Evolutionary conservation across 1,140 invertebrate species (phyloP), one percentile per base, ranked within the genome.

Genomic region (Drosophila aff.): DNA sequence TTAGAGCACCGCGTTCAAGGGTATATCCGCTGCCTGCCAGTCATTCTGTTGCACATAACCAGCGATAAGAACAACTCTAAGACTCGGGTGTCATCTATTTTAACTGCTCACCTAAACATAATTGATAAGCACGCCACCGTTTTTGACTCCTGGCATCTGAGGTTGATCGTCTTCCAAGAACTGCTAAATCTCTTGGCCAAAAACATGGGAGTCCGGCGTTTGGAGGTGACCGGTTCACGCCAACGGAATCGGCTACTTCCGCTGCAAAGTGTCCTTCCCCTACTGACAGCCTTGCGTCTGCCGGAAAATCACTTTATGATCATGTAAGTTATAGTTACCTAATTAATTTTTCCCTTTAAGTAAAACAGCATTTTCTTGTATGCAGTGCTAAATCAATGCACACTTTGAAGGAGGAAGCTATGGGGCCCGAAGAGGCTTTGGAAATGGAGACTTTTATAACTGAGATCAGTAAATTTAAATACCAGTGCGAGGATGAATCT

Each of bases 101-200:
- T 82, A 5, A 40, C 38, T 16, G 63, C 60, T 15, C 76, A 86
- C 44, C 13, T 87, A 21, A 11, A n/a, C 0, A 50, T 71, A 13
- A 49, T 83, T 6, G 49, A 66, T 1, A 16, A 10, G 0, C 26
- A 87, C 11, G 58, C 59, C 21, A 57, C 47, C 15, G 36, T 2
- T 3, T 52, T 74, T 13, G 83, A 87, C 16, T 52, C 65, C 2
- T 87, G 84, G 84, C 2, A 71, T 9, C 18, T 87, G 11, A 44
- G 50, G 2, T 44, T 74, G 4, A 28, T 67, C 18, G 41, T 80
- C 9, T 89, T 77, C 47, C 66, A 41, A 18, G 33, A 55, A 4
- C 31, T 68, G 4, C 64, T 86, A 1, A 26, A 73, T 26, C 23
- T 76, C 2, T 38, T 86, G 43, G 28, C 63, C 3, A 79, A 77